Conservation (phyloP, 2,113 vertebrate species). For the Hippocampus barbouri region DNA sequence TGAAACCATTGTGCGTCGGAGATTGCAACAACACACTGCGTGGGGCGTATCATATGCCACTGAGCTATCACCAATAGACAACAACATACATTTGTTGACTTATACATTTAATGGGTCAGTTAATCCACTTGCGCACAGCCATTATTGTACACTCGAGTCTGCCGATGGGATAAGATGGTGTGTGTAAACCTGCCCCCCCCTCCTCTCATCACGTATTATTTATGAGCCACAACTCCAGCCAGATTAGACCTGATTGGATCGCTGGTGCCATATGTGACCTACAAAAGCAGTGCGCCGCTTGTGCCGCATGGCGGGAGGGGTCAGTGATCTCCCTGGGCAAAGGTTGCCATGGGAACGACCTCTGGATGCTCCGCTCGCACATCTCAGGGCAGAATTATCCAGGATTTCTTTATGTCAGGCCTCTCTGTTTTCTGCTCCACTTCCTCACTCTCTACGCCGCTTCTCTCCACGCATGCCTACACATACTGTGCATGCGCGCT, state of each 20-base stretch:
- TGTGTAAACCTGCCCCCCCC: conserved; percentile 59
- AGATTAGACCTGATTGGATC: conserved; percentile 76
- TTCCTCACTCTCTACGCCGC: conserved; percentile 52
- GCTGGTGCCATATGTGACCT: conserved; percentile 78
- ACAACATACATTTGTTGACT: conserved; percentile 46
- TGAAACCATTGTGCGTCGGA: neutral
- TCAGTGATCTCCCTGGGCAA: conserved; percentile 73
- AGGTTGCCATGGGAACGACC: conserved; percentile 78
- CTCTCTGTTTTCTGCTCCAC: conserved; percentile 71
- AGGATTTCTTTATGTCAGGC: conserved; percentile 60
- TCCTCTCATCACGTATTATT: conserved; percentile 59
- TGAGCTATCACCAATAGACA: neutral
- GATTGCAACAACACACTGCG: neutral
- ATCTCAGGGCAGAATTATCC: conserved; percentile 63
- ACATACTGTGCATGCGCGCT: neutral
- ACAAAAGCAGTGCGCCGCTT: conserved; percentile 67
- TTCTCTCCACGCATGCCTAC: conserved; percentile 21
- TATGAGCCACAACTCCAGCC: conserved; percentile 69
- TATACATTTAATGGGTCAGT: conserved; percentile 46
- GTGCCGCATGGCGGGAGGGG: conserved; percentile 58
- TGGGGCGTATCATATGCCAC: neutral
- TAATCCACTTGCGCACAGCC: conserved; percentile 33
- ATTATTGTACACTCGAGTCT: conserved; percentile 39
- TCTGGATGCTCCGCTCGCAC: conserved; percentile 60
- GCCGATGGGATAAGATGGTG: conserved; percentile 49